Conservation (phyloP, 2,797 vertebrate species). For the Triplophysa bombifrons region DNA sequence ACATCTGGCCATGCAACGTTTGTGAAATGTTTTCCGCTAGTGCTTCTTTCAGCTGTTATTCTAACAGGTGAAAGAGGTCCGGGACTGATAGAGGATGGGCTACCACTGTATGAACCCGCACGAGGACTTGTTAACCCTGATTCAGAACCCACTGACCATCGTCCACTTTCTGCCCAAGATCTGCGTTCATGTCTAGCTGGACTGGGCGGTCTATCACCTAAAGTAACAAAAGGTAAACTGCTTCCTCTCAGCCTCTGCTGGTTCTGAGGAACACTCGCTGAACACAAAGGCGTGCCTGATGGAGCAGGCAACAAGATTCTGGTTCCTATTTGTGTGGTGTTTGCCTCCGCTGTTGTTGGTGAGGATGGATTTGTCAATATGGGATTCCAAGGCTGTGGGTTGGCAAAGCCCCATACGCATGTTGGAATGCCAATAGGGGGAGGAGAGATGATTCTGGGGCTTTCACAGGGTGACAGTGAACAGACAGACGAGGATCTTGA, state of each 20-base stretch:
- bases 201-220: slow-evolving; percentile 62
- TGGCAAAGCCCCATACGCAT: slow-evolving; percentile 68
- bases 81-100: slow-evolving; percentile 66
- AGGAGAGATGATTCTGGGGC: slow-evolving; percentile 71
- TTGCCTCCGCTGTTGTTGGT: slow-evolving; percentile 41
- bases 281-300: slow-evolving; percentile 40
- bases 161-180: slow-evolving; percentile 65
- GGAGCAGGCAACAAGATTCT: slow-evolving; percentile 54
- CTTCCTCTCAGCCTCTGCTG: slow-evolving; percentile 56
- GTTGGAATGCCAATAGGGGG: slow-evolving; percentile 71
- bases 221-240: slow-evolving; percentile 59
- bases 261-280: slow-evolving; percentile 49
- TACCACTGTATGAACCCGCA: slow-evolving; percentile 61
- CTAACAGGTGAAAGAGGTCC: slow-evolving; percentile 52
- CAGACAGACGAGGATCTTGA: slow-evolving; percentile 62
- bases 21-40: slow-evolving; percentile 68
- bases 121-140: slow-evolving; percentile 61
- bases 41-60: slow-evolving; percentile 53
- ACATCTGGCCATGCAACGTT: slow-evolving; percentile 75
- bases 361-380: slow-evolving; percentile 41
- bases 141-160: slow-evolving; percentile 61
- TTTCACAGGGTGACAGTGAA: slow-evolving; percentile 61
- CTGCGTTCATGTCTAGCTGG: slow-evolving; percentile 55
- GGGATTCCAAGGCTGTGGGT: slow-evolving; percentile 71
- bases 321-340: slow-evolving; percentile 43